A percentile compares a stretch with the other conserved stretches of the same genome.
Evolutionary conservation across 92 coral and sea anemone genomes (phyloP).

Genomic region (Phymanthus crucifer): DNA sequence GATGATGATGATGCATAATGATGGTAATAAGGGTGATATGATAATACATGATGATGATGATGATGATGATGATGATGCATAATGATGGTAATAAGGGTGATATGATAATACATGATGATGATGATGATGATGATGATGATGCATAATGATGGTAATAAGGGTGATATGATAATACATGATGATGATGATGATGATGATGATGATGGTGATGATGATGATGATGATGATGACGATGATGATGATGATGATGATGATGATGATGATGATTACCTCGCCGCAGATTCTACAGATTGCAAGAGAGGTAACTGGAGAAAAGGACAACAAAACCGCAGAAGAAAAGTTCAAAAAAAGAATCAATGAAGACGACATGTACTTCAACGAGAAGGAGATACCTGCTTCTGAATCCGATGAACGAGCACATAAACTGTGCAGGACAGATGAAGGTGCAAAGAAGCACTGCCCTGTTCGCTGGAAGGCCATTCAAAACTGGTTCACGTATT

Average conservation of each 20-base stretch:
- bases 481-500: slow-evolving; percentile 75
- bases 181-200: background rate
- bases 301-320: slow-evolving; percentile 19
- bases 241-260: background rate
- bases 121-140: background rate
- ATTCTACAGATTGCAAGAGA: slow-evolving; percentile 26
- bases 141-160: no score
- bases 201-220: background rate
- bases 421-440: slow-evolving; percentile 65
- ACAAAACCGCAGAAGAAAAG: slow-evolving; percentile 29
- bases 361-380: slow-evolving; percentile 65
- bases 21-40: background rate
- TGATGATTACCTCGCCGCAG: background rate
- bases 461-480: slow-evolving; percentile 84
- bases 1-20: background rate
- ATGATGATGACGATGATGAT: background rate
- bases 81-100: no score
- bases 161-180: background rate
- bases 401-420: slow-evolving; percentile 74
- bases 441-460: slow-evolving; percentile 75
- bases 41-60: background rate
- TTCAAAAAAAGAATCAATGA: slow-evolving; percentile 32
- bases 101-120: no score
- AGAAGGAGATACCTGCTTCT: slow-evolving; percentile 60
- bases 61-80: no score